Evolutionary conservation across 2,797 vertebrate genomes (phyloP).

Genomic region (Myripristis murdjan): DNA sequence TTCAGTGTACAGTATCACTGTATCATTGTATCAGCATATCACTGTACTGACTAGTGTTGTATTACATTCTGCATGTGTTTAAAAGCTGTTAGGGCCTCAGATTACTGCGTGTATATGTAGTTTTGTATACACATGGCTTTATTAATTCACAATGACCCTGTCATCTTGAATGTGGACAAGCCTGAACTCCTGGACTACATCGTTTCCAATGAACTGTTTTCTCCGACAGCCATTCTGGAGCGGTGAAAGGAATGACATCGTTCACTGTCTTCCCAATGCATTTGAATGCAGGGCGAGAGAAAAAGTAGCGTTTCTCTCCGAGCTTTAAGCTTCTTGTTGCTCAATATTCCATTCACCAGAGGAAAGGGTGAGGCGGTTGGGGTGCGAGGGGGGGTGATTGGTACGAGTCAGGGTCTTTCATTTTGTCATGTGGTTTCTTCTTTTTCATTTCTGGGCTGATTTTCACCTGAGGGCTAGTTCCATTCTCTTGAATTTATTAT

Average conservation of each 20-base stretch:
- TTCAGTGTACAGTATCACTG: too few relatives aligned
- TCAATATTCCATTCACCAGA: constrained; percentile 46
- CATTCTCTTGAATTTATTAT: constrained; percentile 77
- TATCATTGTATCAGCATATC: too few relatives aligned
- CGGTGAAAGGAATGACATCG: background rate
- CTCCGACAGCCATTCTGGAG: background rate
- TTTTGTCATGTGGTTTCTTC: constrained; percentile 68
- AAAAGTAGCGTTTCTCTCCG: constrained; percentile 46
- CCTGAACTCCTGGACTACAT: constrained; percentile 27
- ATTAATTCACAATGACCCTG: constrained; percentile 25
- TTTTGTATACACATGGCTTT: too few relatives aligned
- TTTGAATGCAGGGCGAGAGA: constrained; percentile 3
- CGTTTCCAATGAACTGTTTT: constrained; percentile 20
- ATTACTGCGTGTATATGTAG: too few relatives aligned
- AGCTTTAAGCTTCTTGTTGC: constrained; percentile 53
- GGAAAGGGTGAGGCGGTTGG: constrained; percentile 12
- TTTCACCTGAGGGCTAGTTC: constrained; percentile 71
- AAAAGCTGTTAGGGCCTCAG: too few relatives aligned
- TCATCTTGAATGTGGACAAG: constrained; percentile 10
- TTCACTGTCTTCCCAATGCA: constrained; percentile 19
- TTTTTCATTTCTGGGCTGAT: constrained; percentile 62
- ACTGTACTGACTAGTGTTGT: too few relatives aligned
- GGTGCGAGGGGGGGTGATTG: constrained; percentile 30
- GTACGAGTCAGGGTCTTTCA: constrained; percentile 64
- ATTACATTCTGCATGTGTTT: too few relatives aligned